Evolutionary conservation across 2,888 invertebrate genomes (phyloP), one percentile per base, ranked within the genome.

Genomic region (Chymomyza amoena): DNA sequence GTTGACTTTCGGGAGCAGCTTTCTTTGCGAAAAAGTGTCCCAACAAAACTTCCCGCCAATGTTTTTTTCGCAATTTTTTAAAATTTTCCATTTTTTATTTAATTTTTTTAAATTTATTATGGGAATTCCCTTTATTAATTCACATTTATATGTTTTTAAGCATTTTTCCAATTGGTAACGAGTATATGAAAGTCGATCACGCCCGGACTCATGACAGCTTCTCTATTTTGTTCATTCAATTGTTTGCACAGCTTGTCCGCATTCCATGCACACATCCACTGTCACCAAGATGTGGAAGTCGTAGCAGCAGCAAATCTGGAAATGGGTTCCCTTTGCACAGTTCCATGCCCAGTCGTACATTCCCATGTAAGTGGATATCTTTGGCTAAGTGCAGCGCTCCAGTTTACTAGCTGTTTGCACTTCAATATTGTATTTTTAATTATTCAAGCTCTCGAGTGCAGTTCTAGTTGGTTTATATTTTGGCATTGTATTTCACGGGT

Each of bases 221-320:
- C 9, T 32, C 32, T 32, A 7, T 36, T 25, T 60, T 52, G n/a
- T 51, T 20, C 45, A 16, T 75, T 73, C 80, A 76, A 84, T 79
- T 84, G 81, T 81, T 84, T 82, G 84, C 76, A 69, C 80, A 84
- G 81, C 84, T 81, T 82, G 81, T 77, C 79, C 79, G 77, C 79
- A 77, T 70, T 76, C 56, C 56, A 36, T 45, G 7, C 45, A 15
- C 50, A 54, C 56, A 9, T 72, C 70, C 75, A 76, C 69, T 77
- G 80, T 74, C 80, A 68, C 72, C 72, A 70, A 32, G 32, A 6
- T 3, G 0, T 32, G 32, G 32, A 32, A 7, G 20, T 56, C 10
- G 18, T 16, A n/a, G 16, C 20, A 54, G 61, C 39, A 45, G 39
- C 13, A 45, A 13, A 13, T 45, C 13, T 45, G 39, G 39, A 45